Percentiles rank a stretch among this genome's conserved stretches.
phyloP scores from a whole-genome alignment of 2,888 invertebrate species.

The Strigamia transsilvanica region DNA sequence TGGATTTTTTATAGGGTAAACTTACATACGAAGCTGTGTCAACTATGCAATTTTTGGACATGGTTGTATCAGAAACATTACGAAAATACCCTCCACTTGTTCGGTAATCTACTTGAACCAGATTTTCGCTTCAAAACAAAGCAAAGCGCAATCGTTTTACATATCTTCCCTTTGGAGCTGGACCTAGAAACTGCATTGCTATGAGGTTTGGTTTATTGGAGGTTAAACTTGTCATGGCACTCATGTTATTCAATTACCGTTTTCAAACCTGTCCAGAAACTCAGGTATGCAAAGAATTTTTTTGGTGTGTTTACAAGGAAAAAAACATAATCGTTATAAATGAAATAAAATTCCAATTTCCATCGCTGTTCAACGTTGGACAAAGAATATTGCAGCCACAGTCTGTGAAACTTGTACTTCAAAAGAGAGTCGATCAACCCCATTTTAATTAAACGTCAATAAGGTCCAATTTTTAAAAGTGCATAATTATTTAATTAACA shows the following conservation, averaged over 20 bases:
- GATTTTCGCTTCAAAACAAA: slow-evolving; percentile 58
- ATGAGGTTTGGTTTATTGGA: slow-evolving; percentile 59
- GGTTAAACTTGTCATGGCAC: slow-evolving; percentile 57
- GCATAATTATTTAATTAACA: no score
- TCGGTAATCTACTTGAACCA: neutral
- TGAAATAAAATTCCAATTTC: neutral
- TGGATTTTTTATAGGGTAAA: neutral
- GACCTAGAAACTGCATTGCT: slow-evolving; percentile 59
- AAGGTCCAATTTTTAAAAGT: no score
- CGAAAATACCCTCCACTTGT: slow-evolving; percentile 43
- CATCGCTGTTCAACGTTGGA: neutral
- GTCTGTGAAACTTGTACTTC: neutral
- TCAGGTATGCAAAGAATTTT: neutral
- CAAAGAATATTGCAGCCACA: neutral
- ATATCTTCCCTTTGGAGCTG: slow-evolving; percentile 59
- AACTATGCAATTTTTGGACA: slow-evolving; percentile 10
- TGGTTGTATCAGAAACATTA: slow-evolving; percentile 22
- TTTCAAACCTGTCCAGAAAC: slow-evolving; percentile 9
- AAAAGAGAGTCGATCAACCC: neutral
- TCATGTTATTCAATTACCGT: neutral
- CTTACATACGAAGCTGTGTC: neutral
- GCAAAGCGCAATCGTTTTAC: slow-evolving; percentile 57
- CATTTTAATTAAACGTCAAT: neutral
- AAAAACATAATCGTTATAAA: neutral
- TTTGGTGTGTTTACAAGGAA: neutral